These are phyloP conservation scores for Dendroctonus valens DNA, from an alignment of 1,140 invertebrate species.

Conservation along the genomic window DNA sequence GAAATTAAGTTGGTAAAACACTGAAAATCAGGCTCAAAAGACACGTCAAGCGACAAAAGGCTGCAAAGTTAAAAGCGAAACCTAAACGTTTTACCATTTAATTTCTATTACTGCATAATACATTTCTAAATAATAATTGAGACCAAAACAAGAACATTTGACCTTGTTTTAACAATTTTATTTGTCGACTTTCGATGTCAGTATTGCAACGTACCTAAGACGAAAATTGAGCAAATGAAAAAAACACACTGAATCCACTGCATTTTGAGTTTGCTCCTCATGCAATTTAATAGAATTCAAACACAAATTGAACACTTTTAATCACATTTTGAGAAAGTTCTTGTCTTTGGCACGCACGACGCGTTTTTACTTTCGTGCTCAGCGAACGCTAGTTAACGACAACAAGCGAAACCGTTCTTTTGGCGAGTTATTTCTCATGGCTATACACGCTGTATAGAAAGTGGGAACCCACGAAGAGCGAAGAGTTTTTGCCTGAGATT, in stretches of 20 bases:
- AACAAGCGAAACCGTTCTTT: constrained; percentile 22
- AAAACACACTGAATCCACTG: background rate
- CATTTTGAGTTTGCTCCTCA: background rate
- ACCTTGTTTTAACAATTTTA: constrained; percentile 2
- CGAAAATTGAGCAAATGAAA: constrained; percentile 20
- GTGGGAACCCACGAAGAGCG: constrained; percentile 2
- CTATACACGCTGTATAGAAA: constrained; percentile 18
- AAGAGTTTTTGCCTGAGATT: constrained; percentile 3
- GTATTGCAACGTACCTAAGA: constrained; percentile 9
- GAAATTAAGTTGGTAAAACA: background rate
- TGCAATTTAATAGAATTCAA: background rate
- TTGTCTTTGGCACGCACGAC: constrained; percentile 18
- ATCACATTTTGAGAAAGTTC: constrained; percentile 25
- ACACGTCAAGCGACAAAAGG: background rate
- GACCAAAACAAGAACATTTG: background rate
- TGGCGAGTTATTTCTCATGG: constrained; percentile 4
- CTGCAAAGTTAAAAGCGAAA: background rate
- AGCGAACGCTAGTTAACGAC: background rate
- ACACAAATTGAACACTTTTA: constrained; percentile 9
- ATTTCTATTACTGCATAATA: background rate
- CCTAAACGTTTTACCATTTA: background rate
- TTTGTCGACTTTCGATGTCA: background rate
- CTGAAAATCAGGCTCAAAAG: background rate
- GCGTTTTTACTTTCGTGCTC: constrained; percentile 21
- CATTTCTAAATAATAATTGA: background rate